Conservation (phyloP, 2,113 vertebrate genomes). For the Panthera leo region DNA sequence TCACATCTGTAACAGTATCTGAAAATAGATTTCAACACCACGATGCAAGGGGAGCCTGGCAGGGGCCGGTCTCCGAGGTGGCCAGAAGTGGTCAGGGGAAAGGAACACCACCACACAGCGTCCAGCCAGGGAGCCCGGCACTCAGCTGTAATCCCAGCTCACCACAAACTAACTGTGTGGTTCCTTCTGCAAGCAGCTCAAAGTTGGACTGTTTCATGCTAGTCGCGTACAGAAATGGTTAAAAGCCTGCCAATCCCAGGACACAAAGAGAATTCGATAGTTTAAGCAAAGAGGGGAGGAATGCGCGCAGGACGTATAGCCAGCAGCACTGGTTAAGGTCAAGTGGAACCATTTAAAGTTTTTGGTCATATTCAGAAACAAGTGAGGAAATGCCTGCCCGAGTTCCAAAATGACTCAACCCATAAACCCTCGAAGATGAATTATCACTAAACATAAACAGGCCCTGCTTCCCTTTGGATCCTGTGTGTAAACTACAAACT, state of each 20-base stretch:
- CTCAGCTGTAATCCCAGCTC: neutral
- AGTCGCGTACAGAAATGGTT: conserved; percentile 41
- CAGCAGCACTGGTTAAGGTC: conserved; percentile 48
- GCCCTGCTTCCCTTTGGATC: conserved; percentile 58
- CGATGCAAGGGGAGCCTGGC: neutral
- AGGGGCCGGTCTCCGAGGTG: neutral
- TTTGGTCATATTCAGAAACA: conserved; percentile 53
- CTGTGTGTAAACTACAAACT: conserved; percentile 27
- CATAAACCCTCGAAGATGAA: conserved; percentile 67
- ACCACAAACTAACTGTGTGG: conserved; percentile 20
- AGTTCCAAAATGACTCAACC: conserved; percentile 73
- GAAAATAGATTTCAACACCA: conserved; percentile 3
- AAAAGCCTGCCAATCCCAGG: conserved; percentile 36
- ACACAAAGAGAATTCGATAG: neutral
- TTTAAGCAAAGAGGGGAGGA: conserved; percentile 11
- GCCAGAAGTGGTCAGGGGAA: neutral
- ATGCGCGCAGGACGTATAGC: conserved; percentile 1
- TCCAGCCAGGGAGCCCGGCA: neutral
- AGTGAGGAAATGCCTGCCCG: conserved; percentile 67
- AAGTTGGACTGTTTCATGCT: neutral
- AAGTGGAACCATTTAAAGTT: conserved; percentile 56
- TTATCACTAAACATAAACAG: conserved; percentile 72
- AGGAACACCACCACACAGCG: neutral
- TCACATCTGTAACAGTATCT: neutral
- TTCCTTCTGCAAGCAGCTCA: neutral